Evolutionary conservation across 2,888 invertebrate genomes (phyloP).

Genomic region (Agrilus mali): DNA sequence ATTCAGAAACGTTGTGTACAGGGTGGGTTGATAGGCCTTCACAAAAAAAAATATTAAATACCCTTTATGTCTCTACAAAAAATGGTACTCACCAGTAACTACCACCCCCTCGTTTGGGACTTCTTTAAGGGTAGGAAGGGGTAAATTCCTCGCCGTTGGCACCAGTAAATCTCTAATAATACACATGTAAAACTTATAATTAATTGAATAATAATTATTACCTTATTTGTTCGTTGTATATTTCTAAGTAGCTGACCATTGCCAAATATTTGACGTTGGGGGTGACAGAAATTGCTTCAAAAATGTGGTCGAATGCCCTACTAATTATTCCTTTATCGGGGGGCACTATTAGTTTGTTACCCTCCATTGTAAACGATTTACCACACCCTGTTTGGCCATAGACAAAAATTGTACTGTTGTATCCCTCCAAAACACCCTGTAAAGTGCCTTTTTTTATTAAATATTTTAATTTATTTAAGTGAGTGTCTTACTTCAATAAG

Average conservation of each 20-base stretch:
- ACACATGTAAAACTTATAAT: too few relatives aligned
- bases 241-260: constrained; percentile 69
- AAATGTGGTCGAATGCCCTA: constrained; percentile 76
- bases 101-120: constrained; percentile 39
- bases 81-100: constrained; percentile 30
- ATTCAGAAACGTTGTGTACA: constrained; percentile 67
- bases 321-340: constrained; percentile 55
- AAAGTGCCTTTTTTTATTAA: constrained; percentile 10
- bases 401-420: constrained; percentile 87
- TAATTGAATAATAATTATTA: constrained; percentile 9
- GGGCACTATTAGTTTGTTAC: constrained; percentile 28
- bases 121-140: constrained; percentile 36
- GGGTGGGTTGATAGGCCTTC: constrained; percentile 57
- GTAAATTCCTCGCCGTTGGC: constrained; percentile 24
- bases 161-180: constrained; percentile 26
- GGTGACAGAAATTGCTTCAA: constrained; percentile 69
- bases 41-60: constrained; percentile 4
- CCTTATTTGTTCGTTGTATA: constrained; percentile 69
- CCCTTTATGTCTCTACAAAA: neutral
- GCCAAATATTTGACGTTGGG: constrained; percentile 60
- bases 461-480: neutral
- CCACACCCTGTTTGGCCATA: constrained; percentile 91
- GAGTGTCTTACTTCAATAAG: constrained; percentile 53
- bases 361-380: constrained; percentile 86
- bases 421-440: constrained; percentile 72